These are phyloP conservation scores for Dufourea novaeangliae DNA, from an alignment of 1,140 invertebrate species.

Conservation along the genomic window DNA sequence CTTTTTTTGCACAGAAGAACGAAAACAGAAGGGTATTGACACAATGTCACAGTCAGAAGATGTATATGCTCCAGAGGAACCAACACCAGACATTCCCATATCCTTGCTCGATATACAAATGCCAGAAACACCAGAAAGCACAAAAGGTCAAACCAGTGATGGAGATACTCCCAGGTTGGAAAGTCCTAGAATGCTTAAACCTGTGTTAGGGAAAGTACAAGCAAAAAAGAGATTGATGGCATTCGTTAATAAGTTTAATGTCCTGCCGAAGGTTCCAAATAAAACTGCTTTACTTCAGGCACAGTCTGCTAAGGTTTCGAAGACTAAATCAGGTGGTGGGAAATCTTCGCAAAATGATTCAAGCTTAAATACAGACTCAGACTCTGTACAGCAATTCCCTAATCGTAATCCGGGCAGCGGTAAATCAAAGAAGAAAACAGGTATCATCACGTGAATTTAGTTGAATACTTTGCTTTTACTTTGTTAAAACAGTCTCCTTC, in stretches of 20 bases:
- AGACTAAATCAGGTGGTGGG: constrained; percentile 43
- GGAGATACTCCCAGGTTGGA: constrained; percentile 66
- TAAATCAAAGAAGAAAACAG: constrained; percentile 63
- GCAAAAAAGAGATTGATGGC: constrained; percentile 81
- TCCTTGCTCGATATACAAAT: constrained; percentile 73
- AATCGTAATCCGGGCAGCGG: constrained; percentile 28
- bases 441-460: constrained; percentile 20
- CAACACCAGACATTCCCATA: constrained; percentile 53
- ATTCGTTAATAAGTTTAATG: constrained; percentile 78
- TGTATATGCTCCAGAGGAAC: constrained; percentile 57
- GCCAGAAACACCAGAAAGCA: constrained; percentile 73
- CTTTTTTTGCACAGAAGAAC: constrained; percentile 25
- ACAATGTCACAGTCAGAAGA: constrained; percentile 52
- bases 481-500: neutral
- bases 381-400: constrained; percentile 36
- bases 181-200: constrained; percentile 75
- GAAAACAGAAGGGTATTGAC: constrained; percentile 35
- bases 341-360: constrained; percentile 50
- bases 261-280: constrained; percentile 67
- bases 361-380: constrained; percentile 60
- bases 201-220: constrained; percentile 79
- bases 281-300: constrained; percentile 38
- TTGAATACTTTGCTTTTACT: neutral
- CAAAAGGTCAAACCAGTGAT: constrained; percentile 64
- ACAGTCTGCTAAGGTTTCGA: constrained; percentile 34